These are phyloP conservation scores for Achlya flavicornis DNA, from an alignment of 2,888 invertebrate species.

Conservation along the genomic window DNA sequence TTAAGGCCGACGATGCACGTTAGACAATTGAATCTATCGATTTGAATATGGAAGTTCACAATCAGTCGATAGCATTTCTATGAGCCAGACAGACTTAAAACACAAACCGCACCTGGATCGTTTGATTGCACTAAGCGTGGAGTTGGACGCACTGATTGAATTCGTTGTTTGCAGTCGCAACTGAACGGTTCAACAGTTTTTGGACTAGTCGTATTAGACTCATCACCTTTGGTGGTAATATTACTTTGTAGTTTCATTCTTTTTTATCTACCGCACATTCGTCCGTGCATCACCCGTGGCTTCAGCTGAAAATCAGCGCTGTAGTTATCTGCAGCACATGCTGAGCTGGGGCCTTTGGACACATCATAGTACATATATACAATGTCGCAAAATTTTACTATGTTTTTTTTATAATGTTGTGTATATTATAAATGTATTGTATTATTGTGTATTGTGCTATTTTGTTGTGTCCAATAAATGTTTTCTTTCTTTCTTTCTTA, in stretches of 20 bases:
- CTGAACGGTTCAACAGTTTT: neutral
- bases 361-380: too few species aligned
- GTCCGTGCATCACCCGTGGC: too few species aligned
- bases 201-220: neutral
- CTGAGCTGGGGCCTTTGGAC: too few species aligned
- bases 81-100: neutral
- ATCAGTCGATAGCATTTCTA: neutral
- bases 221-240: neutral
- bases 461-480: too few species aligned
- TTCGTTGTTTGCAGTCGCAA: neutral
- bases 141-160: conserved; percentile 5
- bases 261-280: too few species aligned
- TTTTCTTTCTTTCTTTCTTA: too few species aligned
- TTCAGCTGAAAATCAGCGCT: too few species aligned
- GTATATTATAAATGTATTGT: too few species aligned
- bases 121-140: neutral
- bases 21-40: conserved; percentile 5
- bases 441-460: too few species aligned
- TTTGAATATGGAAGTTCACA: conserved; percentile 4
- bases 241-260: neutral
- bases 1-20: neutral
- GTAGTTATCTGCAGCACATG: too few species aligned
- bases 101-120: neutral
- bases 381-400: too few species aligned
- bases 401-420: too few species aligned